Conservation (phyloP, 2,797 vertebrate genomes). For the Enteromius paludinosus region DNA sequence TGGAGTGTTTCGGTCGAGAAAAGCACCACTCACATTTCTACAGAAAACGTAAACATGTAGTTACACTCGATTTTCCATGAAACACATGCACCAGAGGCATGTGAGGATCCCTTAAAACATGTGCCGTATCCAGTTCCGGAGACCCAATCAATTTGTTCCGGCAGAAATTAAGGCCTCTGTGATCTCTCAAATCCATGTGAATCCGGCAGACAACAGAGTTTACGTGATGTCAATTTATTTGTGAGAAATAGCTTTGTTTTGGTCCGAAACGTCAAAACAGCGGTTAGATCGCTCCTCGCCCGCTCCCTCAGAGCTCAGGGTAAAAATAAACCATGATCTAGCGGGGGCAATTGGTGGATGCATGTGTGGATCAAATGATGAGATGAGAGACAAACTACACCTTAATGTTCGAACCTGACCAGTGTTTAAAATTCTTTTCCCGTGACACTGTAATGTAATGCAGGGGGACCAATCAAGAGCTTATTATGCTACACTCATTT, state of each 20-base stretch:
- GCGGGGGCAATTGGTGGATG: conserved; percentile 14
- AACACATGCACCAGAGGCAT: background rate
- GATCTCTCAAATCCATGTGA: conserved; percentile 18
- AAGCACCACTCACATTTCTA: background rate
- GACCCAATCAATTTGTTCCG: conserved; percentile 3
- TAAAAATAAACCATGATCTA: conserved; percentile 48
- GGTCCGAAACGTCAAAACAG: conserved; percentile 42
- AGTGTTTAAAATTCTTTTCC: conserved; percentile 70
- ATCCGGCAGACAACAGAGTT: conserved; percentile 20
- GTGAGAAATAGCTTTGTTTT: conserved; percentile 33
- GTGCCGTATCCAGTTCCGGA: background rate
- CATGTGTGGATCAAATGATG: conserved; percentile 37
- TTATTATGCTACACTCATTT: conserved; percentile 74
- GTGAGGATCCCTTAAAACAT: conserved; percentile 2
- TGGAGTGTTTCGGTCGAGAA: background rate
- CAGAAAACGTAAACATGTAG: background rate
- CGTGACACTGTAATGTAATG: conserved; percentile 61
- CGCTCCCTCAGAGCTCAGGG: conserved; percentile 4
- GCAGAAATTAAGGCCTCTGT: conserved; percentile 5
- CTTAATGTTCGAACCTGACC: conserved; percentile 40
- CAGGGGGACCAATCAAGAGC: conserved; percentile 69
- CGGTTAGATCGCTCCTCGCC: conserved; percentile 7
- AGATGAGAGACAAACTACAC: conserved; percentile 39
- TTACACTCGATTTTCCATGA: background rate
- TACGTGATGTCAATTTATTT: conserved; percentile 7